Conservation (phyloP, 2,797 vertebrate species). For the Notolepis coatsorum region DNA sequence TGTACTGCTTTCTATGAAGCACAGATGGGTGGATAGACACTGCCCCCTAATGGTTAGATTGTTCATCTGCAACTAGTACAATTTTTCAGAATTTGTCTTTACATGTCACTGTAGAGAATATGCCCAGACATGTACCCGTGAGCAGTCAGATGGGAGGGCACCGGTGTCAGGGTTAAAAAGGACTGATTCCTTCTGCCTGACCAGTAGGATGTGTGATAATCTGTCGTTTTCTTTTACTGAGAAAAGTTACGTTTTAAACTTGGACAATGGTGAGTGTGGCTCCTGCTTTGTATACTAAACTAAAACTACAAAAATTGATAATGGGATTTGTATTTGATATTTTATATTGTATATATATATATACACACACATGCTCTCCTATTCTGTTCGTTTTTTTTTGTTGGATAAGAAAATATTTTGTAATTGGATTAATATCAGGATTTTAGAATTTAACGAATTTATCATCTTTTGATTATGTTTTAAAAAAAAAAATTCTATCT, state of each 20-base stretch:
- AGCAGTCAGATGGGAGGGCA: constrained; percentile 27
- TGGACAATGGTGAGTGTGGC: constrained; percentile 58
- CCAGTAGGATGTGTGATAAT: constrained; percentile 18
- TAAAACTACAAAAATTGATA: too few species aligned
- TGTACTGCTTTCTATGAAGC: too few species aligned
- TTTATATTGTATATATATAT: too few species aligned
- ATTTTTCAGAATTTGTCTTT: constrained; percentile 48
- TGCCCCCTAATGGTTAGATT: constrained; percentile 42
- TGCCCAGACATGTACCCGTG: constrained; percentile 75
- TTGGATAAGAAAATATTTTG: too few species aligned
- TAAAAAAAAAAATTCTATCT: too few species aligned
- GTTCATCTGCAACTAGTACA: background rate
- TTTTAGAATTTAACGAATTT: too few species aligned
- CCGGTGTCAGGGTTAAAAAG: constrained; percentile 46
- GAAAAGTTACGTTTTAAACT: background rate
- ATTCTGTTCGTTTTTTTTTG: too few species aligned
- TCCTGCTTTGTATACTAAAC: constrained; percentile 2
- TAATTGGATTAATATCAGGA: too few species aligned
- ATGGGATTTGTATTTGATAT: too few species aligned
- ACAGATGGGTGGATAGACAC: background rate
- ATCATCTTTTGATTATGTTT: too few species aligned
- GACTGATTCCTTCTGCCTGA: background rate
- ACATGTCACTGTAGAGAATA: constrained; percentile 68
- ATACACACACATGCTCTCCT: too few species aligned
- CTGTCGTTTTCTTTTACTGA: constrained; percentile 2